A percentile compares a stretch with the other conserved stretches of the same genome.
phyloP scores from a whole-genome alignment of 2,797 vertebrate genomes.

The Dendrocincla fuliginosa region DNA sequence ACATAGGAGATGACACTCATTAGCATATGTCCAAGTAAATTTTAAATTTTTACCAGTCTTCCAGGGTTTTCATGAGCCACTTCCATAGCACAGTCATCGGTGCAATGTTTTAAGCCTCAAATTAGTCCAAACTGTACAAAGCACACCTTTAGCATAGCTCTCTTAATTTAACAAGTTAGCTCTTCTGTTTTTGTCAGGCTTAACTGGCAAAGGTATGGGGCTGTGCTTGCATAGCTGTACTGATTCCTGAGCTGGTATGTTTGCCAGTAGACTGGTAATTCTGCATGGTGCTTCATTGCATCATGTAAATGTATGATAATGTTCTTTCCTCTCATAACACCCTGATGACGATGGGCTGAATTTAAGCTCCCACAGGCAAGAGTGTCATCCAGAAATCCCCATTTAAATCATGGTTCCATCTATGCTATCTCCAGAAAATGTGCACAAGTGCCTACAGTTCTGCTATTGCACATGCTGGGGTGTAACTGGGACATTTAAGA shows the following conservation, averaged over 20 bases:
- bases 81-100: not conserved
- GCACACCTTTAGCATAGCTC: not conserved
- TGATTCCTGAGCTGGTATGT: not conserved
- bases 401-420: not conserved
- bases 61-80: not conserved
- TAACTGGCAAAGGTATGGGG: not conserved
- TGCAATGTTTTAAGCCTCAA: not conserved
- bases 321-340: not conserved
- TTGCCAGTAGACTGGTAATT: not conserved
- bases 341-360: not conserved
- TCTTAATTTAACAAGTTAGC: not conserved
- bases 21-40: not conserved
- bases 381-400: not conserved
- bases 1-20: not conserved
- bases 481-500: not conserved
- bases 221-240: not conserved
- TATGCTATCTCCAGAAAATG: not conserved
- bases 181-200: not conserved
- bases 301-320: not conserved
- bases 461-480: not conserved
- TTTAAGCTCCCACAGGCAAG: not conserved
- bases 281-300: not conserved
- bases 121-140: not conserved
- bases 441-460: not conserved
- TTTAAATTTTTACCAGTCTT: not conserved